A percentile compares a stretch with the other conserved stretches of the same genome.
These are phyloP conservation scores for Drosophila nr. fundita DNA, from an alignment of 2,888 invertebrate species.

Conservation along the genomic window DNA sequence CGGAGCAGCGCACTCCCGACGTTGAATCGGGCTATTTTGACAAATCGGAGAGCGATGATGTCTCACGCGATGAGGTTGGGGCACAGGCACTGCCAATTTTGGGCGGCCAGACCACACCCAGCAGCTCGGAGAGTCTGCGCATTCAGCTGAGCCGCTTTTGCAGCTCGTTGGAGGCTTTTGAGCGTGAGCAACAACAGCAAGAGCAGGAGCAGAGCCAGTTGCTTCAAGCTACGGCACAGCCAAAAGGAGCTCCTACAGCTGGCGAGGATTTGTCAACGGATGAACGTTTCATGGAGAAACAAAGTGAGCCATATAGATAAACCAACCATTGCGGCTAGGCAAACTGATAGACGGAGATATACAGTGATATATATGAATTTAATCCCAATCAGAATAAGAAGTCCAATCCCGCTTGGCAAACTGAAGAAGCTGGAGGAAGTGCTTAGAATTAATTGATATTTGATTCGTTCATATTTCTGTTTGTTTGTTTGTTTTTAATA, in stretches of 20 bases:
- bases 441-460: neutral
- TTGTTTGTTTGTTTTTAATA: neutral
- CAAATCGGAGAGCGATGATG: constrained; percentile 80
- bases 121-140: constrained; percentile 73
- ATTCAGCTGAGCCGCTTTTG: constrained; percentile 76
- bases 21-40: constrained; percentile 81
- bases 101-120: constrained; percentile 17
- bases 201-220: neutral
- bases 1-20: constrained; percentile 75
- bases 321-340: neutral
- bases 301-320: constrained; percentile 51
- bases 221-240: neutral
- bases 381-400: neutral
- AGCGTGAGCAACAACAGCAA: constrained; percentile 40
- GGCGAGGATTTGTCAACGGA: neutral
- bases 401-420: neutral
- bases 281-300: constrained; percentile 33
- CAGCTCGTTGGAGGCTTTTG: constrained; percentile 68
- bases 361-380: neutral
- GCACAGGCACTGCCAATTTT: constrained; percentile 28
- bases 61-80: constrained; percentile 77
- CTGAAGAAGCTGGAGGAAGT: neutral
- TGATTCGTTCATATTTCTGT: neutral
- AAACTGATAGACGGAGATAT: neutral
- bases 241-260: neutral